Percentiles rank a stretch among this genome's conserved stretches.
Conservation (phyloP, 2,113 vertebrate genomes). For the Rhea pennata region DNA sequence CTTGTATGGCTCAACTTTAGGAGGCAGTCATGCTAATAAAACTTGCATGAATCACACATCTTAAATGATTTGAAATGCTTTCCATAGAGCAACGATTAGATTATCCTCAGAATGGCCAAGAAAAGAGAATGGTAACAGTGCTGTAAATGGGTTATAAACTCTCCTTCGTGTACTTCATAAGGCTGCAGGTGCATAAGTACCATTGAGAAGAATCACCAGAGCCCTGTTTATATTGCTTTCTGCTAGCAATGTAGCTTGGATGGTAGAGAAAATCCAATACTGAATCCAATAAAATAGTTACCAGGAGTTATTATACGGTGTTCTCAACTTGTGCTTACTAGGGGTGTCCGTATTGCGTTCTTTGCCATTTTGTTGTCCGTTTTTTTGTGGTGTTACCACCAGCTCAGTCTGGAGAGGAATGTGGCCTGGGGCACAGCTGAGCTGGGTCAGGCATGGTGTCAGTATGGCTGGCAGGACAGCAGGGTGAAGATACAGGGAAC, state of each 20-base stretch:
- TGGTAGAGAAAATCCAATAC: not conserved
- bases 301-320: fast-evolving
- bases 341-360: not conserved
- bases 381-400: not conserved
- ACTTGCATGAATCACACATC: not conserved
- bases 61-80: not conserved
- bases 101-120: not conserved
- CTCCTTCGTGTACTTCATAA: not conserved
- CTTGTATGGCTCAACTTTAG: not conserved
- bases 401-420: not conserved
- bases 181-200: not conserved
- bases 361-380: not conserved
- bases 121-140: not conserved
- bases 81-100: not conserved
- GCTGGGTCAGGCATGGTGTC: fast-evolving
- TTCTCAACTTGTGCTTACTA: not conserved
- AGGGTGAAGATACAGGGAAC: fast-evolving
- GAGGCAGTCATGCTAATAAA: not conserved
- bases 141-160: not conserved
- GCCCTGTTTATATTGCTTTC: not conserved
- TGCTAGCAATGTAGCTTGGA: not conserved
- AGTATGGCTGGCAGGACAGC: not conserved
- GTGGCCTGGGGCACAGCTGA: not conserved
- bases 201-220: not conserved
- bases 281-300: not conserved